Percentiles rank a stretch among this genome's conserved stretches.
These are phyloP conservation scores for Phenacoccus solenopsis DNA, from an alignment of 1,140 invertebrate genomes.

Conservation along the genomic window DNA sequence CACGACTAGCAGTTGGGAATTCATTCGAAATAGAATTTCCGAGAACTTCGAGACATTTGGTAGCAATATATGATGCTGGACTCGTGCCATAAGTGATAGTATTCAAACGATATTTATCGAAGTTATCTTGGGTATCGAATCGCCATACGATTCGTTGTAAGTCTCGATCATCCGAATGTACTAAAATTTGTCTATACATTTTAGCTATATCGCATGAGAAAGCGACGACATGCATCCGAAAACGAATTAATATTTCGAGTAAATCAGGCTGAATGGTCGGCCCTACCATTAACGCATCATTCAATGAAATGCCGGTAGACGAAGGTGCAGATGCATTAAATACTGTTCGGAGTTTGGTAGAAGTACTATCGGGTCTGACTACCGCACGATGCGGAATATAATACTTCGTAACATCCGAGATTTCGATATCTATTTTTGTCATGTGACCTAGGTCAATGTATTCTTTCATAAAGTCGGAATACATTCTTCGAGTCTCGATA, in stretches of 20 bases:
- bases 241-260: conserved; percentile 27
- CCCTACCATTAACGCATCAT: conserved; percentile 19
- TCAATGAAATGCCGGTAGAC: conserved; percentile 12
- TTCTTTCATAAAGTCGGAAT: background rate
- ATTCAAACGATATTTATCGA: conserved; percentile 28
- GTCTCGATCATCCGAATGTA: conserved; percentile 17
- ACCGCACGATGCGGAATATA: conserved; percentile 30
- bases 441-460: background rate
- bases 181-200: conserved; percentile 32
- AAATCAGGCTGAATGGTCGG: conserved; percentile 24
- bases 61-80: conserved; percentile 30
- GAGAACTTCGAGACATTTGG: conserved; percentile 26
- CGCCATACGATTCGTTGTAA: conserved; percentile 34
- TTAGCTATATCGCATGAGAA: conserved; percentile 33
- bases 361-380: conserved; percentile 25
- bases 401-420: background rate
- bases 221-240: conserved; percentile 21
- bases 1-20: background rate
- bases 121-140: conserved; percentile 22
- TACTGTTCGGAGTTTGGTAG: conserved; percentile 27
- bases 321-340: conserved; percentile 27
- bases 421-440: background rate
- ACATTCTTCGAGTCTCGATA: background rate
- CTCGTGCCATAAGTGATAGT: conserved; percentile 32
- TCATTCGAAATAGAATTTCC: background rate